phyloP scores from a whole-genome alignment of 2,888 invertebrate species.

The Fragum sueziense region DNA sequence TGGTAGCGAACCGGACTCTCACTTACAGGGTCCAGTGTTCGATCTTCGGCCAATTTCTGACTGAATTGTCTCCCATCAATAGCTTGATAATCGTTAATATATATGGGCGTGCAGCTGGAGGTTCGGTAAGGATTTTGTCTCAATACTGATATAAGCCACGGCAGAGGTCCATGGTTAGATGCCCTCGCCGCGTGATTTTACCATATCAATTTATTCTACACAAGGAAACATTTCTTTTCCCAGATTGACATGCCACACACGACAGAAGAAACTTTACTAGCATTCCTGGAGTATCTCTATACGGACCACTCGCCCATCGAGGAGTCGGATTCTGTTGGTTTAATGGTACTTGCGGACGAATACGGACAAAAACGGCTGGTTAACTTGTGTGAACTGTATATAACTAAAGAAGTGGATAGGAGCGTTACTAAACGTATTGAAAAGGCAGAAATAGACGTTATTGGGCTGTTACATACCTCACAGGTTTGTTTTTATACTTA shows the following conservation, averaged over 20 bases:
- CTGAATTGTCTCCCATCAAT: too few relatives aligned
- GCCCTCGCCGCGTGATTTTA: too few relatives aligned
- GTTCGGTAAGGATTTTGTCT: too few relatives aligned
- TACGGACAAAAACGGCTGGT: conserved; percentile 74
- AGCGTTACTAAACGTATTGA: conserved; percentile 72
- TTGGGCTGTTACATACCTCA: conserved; percentile 73
- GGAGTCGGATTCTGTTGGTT: conserved; percentile 73
- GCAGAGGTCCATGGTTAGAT: too few relatives aligned
- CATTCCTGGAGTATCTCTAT: conserved; percentile 78
- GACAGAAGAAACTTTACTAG: conserved; percentile 70
- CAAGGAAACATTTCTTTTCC: not conserved
- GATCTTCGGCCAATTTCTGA: too few relatives aligned
- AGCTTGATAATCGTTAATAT: too few relatives aligned
- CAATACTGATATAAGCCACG: too few relatives aligned
- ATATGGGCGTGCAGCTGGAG: too few relatives aligned
- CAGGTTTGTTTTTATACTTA: conserved; percentile 73
- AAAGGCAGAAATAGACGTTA: conserved; percentile 77
- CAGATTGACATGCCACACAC: conserved; percentile 69
- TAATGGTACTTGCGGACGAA: conserved; percentile 76
- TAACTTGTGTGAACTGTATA: conserved; percentile 79
- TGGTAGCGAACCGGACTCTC: too few relatives aligned
- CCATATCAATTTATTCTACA: too few relatives aligned
- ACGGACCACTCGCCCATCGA: conserved; percentile 79
- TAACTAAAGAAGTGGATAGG: conserved; percentile 77
- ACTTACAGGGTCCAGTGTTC: too few relatives aligned